Evolutionary conservation across 2,888 invertebrate genomes (phyloP), one percentile per base, ranked within the genome.

Genomic region (Nasonia oneida): DNA sequence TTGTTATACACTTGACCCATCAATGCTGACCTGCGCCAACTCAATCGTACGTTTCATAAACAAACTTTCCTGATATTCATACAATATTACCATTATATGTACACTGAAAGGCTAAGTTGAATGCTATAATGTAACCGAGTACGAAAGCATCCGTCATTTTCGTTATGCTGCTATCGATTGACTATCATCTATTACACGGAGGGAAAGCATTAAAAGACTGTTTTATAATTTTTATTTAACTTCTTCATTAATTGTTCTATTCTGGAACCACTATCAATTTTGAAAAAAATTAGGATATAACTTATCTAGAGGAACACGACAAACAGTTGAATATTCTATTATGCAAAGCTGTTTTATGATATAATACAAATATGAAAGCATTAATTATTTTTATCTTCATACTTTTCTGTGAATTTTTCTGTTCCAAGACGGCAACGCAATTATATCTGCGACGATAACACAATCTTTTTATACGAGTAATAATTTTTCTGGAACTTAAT

Each of bases 11-110:
- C 33, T 67, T 33, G 67, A 67, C 64, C 64, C 14, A 64, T 3
- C 64, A 64, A 64, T 64, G 10, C 18, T 64, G 64, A 23, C 18
- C 12, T 78, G 23, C 53, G 71, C 5, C 50, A 71, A n/a, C 23
- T 53, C 37, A 53, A 18, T 23, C 42, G 57, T 61, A 73, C 57
- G 57, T 57, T 81, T 81, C 15, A 18, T 73, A 42, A 81, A 23
- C 73, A 57, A 12, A 50, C 47, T 50, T n/a, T 6, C 0, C 67
- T 39, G 61, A 81, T 73, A 73, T 42, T 10, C 14, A 57, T 71
- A 23, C 12, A 29, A 50, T 71, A 71, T 53, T 29, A 42, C 29
- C 42, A 23, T 42, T 42, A 73, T 39, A 15, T 8, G 0, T 18
- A 12, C 3, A 61, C 23, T 81, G 61, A 42, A 39, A 50, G 14